Evolutionary conservation across 2,888 invertebrate genomes (phyloP).

Genomic region (Diplolepis rosae): DNA sequence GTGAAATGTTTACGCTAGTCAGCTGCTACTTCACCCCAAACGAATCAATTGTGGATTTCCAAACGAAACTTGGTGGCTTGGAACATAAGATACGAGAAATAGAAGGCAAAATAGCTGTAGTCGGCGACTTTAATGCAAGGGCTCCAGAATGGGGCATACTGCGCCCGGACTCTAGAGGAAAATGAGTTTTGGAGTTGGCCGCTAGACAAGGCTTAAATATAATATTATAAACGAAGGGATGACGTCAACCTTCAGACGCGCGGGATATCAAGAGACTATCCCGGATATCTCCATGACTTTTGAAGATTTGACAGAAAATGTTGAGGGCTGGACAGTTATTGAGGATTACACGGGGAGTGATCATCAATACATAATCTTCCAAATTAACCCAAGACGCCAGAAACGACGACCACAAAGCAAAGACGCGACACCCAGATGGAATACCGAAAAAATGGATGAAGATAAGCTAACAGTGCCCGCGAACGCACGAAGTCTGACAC

Average conservation of each 20-base stretch:
- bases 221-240: constrained; percentile 36
- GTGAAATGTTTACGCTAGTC: constrained; percentile 21
- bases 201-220: constrained; percentile 43
- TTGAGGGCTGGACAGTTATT: too few species aligned
- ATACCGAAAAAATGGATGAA: too few species aligned
- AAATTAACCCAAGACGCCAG: too few species aligned
- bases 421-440: too few species aligned
- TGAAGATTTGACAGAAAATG: constrained; percentile 39
- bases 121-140: constrained; percentile 39
- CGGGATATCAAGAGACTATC: constrained; percentile 34
- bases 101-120: constrained; percentile 31
- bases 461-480: too few species aligned
- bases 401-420: too few species aligned
- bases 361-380: too few species aligned
- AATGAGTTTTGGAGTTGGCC: constrained; percentile 50
- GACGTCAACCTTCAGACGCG: constrained; percentile 37
- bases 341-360: too few species aligned
- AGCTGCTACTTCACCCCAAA: constrained; percentile 23
- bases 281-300: constrained; percentile 40
- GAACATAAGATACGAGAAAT: constrained; percentile 25
- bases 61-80: constrained; percentile 9
- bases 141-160: constrained; percentile 51
- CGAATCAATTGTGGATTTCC: not conserved
- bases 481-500: too few species aligned
- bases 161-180: constrained; percentile 47